Conservation (phyloP, 2,113 vertebrate species). For the Anas platyrhynchos region DNA sequence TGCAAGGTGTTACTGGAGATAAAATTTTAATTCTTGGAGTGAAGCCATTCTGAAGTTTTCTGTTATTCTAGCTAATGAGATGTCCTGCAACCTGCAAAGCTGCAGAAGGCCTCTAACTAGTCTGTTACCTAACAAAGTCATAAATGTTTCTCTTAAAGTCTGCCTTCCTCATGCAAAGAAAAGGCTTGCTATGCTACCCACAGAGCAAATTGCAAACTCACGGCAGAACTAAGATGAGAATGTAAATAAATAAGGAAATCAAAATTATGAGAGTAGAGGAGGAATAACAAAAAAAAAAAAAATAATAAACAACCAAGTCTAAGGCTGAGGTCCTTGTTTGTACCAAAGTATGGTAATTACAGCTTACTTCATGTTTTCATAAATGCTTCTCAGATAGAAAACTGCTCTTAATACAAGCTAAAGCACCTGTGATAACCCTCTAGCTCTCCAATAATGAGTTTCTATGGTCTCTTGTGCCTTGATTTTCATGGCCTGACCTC, state of each 20-base stretch:
- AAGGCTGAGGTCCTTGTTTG: not conserved
- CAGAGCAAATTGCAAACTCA: not conserved
- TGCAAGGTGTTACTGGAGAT: not conserved
- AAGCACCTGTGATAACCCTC: not conserved
- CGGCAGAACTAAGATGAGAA: not conserved
- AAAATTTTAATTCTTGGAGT: not conserved
- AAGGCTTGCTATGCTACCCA: not conserved
- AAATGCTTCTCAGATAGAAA: not conserved
- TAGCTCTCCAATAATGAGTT: not conserved
- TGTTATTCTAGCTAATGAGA: not conserved
- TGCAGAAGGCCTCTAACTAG: not conserved
- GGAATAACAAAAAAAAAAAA: not conserved
- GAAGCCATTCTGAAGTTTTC: not conserved
- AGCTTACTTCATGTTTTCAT: not conserved
- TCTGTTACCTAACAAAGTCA: not conserved
- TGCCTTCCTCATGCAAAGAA: not conserved
- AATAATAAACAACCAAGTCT: not conserved
- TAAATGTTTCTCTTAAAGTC: not conserved
- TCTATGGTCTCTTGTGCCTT: not conserved
- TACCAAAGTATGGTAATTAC: not conserved
- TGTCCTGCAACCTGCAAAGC: not conserved
- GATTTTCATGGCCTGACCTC: not conserved
- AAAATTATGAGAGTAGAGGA: not conserved
- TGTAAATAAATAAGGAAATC: not conserved
- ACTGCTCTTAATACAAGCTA: not conserved